Evolutionary conservation across 2,888 invertebrate species (phyloP).

Genomic region (Chydorus sphaericus): DNA sequence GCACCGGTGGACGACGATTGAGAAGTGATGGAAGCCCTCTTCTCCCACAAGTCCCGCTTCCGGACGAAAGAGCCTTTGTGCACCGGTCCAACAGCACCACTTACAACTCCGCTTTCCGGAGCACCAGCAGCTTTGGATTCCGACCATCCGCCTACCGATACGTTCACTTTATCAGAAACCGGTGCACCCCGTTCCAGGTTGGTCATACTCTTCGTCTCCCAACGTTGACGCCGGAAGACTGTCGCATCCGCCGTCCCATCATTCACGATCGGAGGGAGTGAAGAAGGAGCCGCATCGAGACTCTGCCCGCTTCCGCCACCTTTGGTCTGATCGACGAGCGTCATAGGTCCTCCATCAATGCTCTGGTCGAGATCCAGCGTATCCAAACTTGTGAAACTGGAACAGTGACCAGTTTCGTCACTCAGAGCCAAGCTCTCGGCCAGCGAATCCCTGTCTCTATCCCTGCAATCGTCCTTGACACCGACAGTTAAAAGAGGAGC

Average conservation of each 20-base stretch:
- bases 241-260: background rate
- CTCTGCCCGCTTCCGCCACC: background rate
- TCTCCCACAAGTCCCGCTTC: slow-evolving; percentile 18
- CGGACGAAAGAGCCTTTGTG: slow-evolving; percentile 14
- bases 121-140: slow-evolving; percentile 1
- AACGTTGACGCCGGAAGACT: slow-evolving; percentile 1
- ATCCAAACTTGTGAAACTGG: slow-evolving; percentile 12
- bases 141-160: slow-evolving; percentile 8
- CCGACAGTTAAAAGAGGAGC: no score
- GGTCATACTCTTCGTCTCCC: slow-evolving; percentile 6
- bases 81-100: background rate
- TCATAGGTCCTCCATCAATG: background rate
- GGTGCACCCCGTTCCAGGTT: background rate
- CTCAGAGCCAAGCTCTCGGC: slow-evolving; percentile 13
- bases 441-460: slow-evolving; percentile 1
- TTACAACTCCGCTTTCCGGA: background rate
- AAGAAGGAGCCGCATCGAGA: background rate
- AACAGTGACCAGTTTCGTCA: slow-evolving; percentile 10
- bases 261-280: no score
- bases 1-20: slow-evolving; percentile 7
- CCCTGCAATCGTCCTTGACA: background rate
- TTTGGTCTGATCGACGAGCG: background rate
- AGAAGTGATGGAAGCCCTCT: slow-evolving; percentile 19
- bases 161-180: background rate
- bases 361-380: slow-evolving; percentile 4